Conservation (phyloP, 1,140 invertebrate species). For the Drosophila biarmipes region DNA sequence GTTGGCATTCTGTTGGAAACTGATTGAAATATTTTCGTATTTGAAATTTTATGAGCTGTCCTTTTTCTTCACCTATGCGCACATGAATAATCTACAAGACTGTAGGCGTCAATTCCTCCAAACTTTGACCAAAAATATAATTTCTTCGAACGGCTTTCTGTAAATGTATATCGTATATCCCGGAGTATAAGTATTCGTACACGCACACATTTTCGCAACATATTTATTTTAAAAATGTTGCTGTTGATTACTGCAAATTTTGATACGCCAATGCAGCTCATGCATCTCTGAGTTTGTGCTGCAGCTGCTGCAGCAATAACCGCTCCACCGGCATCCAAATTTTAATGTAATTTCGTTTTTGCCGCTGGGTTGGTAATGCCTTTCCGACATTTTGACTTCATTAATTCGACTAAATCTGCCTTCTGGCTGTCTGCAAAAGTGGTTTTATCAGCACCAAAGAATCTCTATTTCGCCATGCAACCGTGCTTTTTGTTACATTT, state of each 20-base stretch:
- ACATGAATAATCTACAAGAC: background rate
- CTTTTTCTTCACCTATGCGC: background rate
- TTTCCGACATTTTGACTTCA: conserved; percentile 44
- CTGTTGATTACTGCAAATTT: conserved; percentile 55
- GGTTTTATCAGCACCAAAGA: conserved; percentile 48
- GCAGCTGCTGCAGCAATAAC: conserved; percentile 48
- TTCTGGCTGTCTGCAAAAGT: conserved; percentile 33
- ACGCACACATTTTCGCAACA: conserved; percentile 6
- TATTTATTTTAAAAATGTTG: conserved; percentile 40
- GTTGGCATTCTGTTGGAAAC: background rate
- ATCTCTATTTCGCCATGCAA: conserved; percentile 20
- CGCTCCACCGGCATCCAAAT: conserved; percentile 47
- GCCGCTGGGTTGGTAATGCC: conserved; percentile 8
- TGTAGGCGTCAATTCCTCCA: conserved; percentile 4
- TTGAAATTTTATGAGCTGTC: background rate
- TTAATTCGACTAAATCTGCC: conserved; percentile 44
- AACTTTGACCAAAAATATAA: conserved; percentile 35
- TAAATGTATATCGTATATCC: conserved; percentile 26
- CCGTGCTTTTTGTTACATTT: background rate
- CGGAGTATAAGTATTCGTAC: conserved; percentile 22
- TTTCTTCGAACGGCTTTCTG: conserved; percentile 12
- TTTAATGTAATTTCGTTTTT: conserved; percentile 29
- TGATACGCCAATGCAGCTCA: conserved; percentile 61
- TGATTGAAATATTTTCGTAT: background rate
- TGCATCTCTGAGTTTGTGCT: conserved; percentile 57